Conservation (phyloP, 1,140 invertebrate genomes). For the Caenorhabditis elegans region WBcel235 BX284602.5:12941501-12942000, state of each 20-base stretch:
- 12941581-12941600: background rate
- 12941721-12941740: background rate
- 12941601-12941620: no score
- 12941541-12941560: no score
- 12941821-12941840: constrained; percentile 23
- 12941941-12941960: no score
- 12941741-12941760: background rate
- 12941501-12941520: no score
- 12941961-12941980: no score
- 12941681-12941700: no score
- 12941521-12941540: no score
- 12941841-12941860: constrained; percentile 25
- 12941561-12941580: background rate
- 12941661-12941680: no score
- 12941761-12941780: background rate
- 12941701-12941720: constrained; percentile 12
- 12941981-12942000: no score
- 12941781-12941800: constrained; percentile 33
- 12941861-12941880: constrained; percentile 16
- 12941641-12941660: constrained; percentile 13
- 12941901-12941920: constrained; percentile 38
- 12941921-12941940: background rate
- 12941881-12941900: constrained; percentile 16
- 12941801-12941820: constrained; percentile 24
- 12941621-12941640: constrained; percentile 1